Evolutionary conservation across 2,888 invertebrate genomes (phyloP), one percentile per base, ranked within the genome.

Genomic region (Cryptophagus acutangulus): DNA sequence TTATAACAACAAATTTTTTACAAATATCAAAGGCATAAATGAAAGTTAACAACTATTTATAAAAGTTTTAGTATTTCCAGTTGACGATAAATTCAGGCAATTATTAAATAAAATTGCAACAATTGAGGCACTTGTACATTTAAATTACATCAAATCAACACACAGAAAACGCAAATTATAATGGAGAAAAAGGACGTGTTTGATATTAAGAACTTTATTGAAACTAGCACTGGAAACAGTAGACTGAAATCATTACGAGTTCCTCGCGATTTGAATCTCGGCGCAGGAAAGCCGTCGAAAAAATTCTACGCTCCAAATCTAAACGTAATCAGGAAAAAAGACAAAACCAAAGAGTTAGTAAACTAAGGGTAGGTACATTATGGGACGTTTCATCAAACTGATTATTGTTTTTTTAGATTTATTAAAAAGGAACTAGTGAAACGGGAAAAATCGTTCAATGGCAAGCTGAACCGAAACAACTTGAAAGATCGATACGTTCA

Each of bases 241-340:
- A 14, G 31, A 15, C 44, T 69, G 33, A 52, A 61, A 35, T 66
- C 67, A 2, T 49, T 68, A 12, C 58, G 55, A 41, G 34, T 60
- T 14, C 63, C 65, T 1, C 49, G 67, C 40, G 67, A 69, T 48
- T 46, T 69, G 18, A 67, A 59, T 44, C 52, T 69, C 17, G 66
- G 66, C 8, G 62, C 63, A 10, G 56, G 58, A 2, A 65, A 65
- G 45, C 54, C 58, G 5, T 55, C 58, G 3, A 66, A 66, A 45
- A 66, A 63, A 46, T 43, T 55, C n/a, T 67, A 60, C 45, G 54
- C 59, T 29, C 68, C 68, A 15, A 69, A 69, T 55, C 41, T 69
- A 29, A 66, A 67, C 52, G 66, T 58, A 17, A 44, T 61, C 2
- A 51, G 69, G 45, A 63, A 59, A 36, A 66, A 65, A 43, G 52